These are phyloP conservation scores for Rhagonycha fulva DNA, from an alignment of 2,888 invertebrate species.

Conservation along the genomic window DNA sequence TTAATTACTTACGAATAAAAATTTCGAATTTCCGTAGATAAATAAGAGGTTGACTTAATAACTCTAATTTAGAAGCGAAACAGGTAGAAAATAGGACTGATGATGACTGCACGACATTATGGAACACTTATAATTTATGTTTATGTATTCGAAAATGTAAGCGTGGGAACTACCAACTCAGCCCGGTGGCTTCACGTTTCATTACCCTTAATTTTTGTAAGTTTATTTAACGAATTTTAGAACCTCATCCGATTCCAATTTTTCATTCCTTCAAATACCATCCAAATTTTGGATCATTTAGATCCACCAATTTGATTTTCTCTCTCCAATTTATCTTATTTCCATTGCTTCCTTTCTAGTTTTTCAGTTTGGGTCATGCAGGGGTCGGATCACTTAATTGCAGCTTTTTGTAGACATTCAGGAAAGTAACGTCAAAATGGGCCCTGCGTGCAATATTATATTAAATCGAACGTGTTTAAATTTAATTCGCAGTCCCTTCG, in stretches of 20 bases:
- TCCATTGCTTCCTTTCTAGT: too few relatives aligned
- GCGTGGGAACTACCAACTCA: conserved; percentile 40
- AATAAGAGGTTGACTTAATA: conserved; percentile 28
- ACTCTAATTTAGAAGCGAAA: conserved; percentile 36
- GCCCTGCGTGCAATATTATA: neutral
- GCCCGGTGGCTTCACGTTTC: conserved; percentile 40
- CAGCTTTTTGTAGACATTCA: neutral
- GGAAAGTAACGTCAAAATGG: neutral
- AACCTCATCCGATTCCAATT: neutral
- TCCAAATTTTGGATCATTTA: too few relatives aligned
- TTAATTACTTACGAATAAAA: conserved; percentile 16
- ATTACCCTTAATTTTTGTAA: conserved; percentile 33
- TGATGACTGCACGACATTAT: conserved; percentile 38
- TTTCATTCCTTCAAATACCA: neutral
- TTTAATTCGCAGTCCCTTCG: neutral
- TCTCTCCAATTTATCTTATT: too few relatives aligned
- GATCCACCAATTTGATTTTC: too few relatives aligned
- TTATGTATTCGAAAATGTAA: conserved; percentile 44
- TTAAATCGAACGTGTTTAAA: neutral
- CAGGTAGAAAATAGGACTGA: conserved; percentile 29
- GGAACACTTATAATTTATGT: conserved; percentile 45
- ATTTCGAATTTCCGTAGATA: conserved; percentile 23
- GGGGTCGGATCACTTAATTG: neutral
- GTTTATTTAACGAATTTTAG: neutral
- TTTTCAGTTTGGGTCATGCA: neutral